These are phyloP conservation scores for Terrapene triunguis DNA, from an alignment of 2,113 vertebrate species.

Conservation along the genomic window DNA sequence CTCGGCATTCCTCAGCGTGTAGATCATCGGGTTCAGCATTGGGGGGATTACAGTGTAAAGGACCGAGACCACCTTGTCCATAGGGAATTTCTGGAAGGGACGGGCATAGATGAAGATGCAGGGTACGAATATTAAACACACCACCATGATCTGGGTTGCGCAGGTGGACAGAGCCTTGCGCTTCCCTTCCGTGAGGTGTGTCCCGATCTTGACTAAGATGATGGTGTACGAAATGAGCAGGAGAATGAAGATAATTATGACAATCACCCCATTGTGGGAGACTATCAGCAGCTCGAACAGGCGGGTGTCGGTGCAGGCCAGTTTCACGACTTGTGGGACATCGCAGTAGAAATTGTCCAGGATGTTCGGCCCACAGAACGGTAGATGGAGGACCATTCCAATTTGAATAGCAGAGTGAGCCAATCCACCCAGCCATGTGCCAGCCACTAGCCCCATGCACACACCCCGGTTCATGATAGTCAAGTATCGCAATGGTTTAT, in stretches of 20 bases:
- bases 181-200: background rate
- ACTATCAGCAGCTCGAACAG: background rate
- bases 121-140: constrained; percentile 65
- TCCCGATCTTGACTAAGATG: background rate
- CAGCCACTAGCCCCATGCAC: background rate
- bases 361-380: background rate
- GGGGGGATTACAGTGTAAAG: constrained; percentile 62
- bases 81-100: constrained; percentile 49
- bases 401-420: background rate
- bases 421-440: constrained; percentile 12
- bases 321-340: background rate
- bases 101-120: constrained; percentile 66
- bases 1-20: constrained; percentile 12
- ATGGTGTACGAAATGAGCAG: background rate
- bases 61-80: constrained; percentile 62
- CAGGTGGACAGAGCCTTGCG: background rate
- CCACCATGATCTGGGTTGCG: constrained; percentile 55
- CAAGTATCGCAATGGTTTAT: background rate
- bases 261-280: background rate
- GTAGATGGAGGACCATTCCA: background rate
- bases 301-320: background rate
- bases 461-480: background rate
- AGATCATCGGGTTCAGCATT: constrained; percentile 68
- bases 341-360: background rate
- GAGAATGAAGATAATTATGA: background rate